Evolutionary conservation across 1,140 invertebrate species (phyloP).

Genomic region (Ceratosolen solmsi): DNA sequence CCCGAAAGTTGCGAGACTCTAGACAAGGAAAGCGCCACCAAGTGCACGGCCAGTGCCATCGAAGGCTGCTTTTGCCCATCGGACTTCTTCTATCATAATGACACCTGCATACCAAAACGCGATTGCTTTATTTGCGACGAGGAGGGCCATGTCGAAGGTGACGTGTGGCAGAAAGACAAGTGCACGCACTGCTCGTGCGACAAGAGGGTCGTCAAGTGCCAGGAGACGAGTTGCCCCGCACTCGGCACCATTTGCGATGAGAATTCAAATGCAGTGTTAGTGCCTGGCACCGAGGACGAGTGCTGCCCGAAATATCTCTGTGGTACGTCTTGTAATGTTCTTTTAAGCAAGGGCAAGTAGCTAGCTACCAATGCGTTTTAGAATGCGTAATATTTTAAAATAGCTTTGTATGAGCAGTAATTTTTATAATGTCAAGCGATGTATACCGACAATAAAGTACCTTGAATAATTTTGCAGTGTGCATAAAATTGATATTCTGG

Average conservation of each 20-base stretch:
- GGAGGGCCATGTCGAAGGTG: conserved; percentile 77
- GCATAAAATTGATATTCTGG: too few species aligned
- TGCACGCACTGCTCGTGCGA: conserved; percentile 85
- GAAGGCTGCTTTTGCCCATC: conserved; percentile 90
- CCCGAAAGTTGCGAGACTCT: conserved; percentile 80
- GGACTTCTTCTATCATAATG: conserved; percentile 75
- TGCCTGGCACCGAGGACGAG: conserved; percentile 74
- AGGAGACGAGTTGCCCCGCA: conserved; percentile 76
- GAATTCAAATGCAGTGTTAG: conserved; percentile 72
- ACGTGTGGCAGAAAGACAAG: conserved; percentile 79
- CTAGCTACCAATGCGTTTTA: too few species aligned
- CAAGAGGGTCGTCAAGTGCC: conserved; percentile 74
- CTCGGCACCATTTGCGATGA: conserved; percentile 76
- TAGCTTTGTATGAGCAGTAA: too few species aligned
- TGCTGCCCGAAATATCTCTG: conserved; percentile 83
- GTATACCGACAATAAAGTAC: too few species aligned
- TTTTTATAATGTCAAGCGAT: too few species aligned
- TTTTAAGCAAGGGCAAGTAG: too few species aligned
- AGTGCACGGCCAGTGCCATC: conserved; percentile 73
- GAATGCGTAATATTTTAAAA: too few species aligned
- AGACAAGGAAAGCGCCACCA: conserved; percentile 47
- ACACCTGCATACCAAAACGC: conserved; percentile 66
- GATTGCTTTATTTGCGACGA: conserved; percentile 80
- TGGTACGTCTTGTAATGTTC: conserved; percentile 68
- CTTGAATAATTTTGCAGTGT: too few species aligned